Conservation (phyloP, 1,140 invertebrate species). For the Venustaconcha ellipsiformis region DNA sequence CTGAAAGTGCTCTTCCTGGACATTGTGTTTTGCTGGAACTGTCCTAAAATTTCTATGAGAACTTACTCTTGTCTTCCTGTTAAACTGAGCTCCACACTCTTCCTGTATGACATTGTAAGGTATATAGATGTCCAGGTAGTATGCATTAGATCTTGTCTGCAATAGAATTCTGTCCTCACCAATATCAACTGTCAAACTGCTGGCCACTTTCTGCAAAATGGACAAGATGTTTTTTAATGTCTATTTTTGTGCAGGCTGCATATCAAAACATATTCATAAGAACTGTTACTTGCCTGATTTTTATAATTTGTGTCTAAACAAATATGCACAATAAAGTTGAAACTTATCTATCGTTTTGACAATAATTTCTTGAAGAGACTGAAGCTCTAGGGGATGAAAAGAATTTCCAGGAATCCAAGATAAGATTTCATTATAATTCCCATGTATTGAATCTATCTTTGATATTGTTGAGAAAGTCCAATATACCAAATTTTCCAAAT, state of each 20-base stretch:
- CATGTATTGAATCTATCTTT: no score
- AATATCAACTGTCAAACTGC: constrained; percentile 77
- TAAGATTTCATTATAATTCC: no score
- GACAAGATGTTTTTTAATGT: not conserved
- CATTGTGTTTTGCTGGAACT: not conserved
- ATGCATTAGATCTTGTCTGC: constrained; percentile 72
- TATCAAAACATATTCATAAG: no score
- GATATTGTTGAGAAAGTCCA: no score
- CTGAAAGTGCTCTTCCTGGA: not conserved
- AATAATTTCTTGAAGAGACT: not conserved
- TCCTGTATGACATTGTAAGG: constrained; percentile 75
- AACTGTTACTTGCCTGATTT: no score
- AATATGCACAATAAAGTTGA: not conserved
- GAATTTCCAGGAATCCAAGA: not conserved
- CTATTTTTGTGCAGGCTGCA: no score
- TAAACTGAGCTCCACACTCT: constrained; percentile 75
- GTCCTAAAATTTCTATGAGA: not conserved
- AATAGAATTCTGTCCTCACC: constrained; percentile 81
- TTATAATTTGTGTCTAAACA: no score
- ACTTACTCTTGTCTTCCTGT: constrained; percentile 74
- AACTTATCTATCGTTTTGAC: not conserved
- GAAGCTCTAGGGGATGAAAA: no score
- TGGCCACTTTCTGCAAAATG: constrained; percentile 71
- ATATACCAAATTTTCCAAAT: no score
- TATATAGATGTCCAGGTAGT: constrained; percentile 78